These are phyloP conservation scores for Metallyticus violacea DNA, from an alignment of 2,888 invertebrate species.

Conservation along the genomic window DNA sequence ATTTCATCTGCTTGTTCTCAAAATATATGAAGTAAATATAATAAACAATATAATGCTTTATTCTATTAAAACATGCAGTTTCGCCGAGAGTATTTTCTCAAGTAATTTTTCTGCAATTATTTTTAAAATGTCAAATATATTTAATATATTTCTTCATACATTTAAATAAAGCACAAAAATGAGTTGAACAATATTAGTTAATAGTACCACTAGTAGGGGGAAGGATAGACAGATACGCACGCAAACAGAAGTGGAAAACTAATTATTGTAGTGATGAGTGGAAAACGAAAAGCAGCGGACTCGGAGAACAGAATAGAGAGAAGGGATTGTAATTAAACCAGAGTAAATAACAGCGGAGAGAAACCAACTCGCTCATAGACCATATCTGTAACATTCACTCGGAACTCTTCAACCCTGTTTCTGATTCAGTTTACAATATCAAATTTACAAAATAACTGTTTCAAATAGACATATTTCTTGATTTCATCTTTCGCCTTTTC, in stretches of 20 bases:
- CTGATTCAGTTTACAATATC: background rate
- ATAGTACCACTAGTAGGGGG: background rate
- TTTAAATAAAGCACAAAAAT: background rate
- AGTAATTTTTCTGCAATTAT: too few species aligned
- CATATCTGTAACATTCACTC: background rate
- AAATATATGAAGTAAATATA: too few species aligned
- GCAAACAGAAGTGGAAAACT: background rate
- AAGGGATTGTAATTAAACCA: background rate
- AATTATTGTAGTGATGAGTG: constrained; percentile 4
- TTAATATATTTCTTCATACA: too few species aligned
- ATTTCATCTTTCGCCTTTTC: too few species aligned
- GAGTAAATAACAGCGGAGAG: background rate
- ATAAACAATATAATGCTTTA: too few species aligned
- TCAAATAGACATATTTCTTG: too few species aligned
- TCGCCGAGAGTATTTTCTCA: too few species aligned
- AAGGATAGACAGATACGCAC: background rate
- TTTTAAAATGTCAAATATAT: too few species aligned
- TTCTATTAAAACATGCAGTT: too few species aligned
- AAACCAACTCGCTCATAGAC: background rate
- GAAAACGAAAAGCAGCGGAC: background rate
- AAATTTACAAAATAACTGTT: too few species aligned
- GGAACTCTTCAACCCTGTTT: background rate
- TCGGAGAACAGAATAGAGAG: background rate
- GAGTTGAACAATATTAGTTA: background rate
- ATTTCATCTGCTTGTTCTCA: too few species aligned